phyloP scores from a whole-genome alignment of 2,113 vertebrate species.

The Donacobius atricapilla region DNA sequence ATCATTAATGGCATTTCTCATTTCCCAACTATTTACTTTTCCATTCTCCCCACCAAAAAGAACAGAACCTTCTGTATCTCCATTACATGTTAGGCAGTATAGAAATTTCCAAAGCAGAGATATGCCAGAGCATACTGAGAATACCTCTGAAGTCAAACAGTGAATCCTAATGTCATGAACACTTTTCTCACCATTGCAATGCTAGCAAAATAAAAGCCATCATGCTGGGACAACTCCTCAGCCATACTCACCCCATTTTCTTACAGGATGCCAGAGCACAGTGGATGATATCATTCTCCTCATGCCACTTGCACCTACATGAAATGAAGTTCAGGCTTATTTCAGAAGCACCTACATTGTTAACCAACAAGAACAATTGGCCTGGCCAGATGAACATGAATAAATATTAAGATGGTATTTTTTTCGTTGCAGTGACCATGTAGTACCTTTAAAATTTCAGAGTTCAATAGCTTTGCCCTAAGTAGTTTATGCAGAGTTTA shows the following conservation, averaged over 20 bases:
- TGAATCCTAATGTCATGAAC: not conserved
- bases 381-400: not conserved
- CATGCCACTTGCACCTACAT: constrained; percentile 80
- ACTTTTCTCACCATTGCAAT: not conserved
- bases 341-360: not conserved
- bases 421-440: not conserved
- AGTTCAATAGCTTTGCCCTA: not conserved
- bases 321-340: not conserved
- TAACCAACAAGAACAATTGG: not conserved
- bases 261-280: constrained; percentile 80
- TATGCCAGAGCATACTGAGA: not conserved
- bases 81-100: not conserved
- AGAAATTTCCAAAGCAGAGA: not conserved
- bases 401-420: not conserved
- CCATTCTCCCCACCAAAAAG: not conserved
- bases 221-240: not conserved
- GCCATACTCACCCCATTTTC: constrained; percentile 74
- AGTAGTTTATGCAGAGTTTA: not conserved
- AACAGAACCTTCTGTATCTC: not conserved
- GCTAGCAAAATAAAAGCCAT: not conserved
- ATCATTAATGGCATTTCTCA: not conserved
- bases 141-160: not conserved
- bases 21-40: not conserved
- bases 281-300: constrained; percentile 74
- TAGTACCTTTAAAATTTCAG: not conserved